phyloP scores from a whole-genome alignment of 2,797 vertebrate species.

The Pempheris klunzingeri region DNA sequence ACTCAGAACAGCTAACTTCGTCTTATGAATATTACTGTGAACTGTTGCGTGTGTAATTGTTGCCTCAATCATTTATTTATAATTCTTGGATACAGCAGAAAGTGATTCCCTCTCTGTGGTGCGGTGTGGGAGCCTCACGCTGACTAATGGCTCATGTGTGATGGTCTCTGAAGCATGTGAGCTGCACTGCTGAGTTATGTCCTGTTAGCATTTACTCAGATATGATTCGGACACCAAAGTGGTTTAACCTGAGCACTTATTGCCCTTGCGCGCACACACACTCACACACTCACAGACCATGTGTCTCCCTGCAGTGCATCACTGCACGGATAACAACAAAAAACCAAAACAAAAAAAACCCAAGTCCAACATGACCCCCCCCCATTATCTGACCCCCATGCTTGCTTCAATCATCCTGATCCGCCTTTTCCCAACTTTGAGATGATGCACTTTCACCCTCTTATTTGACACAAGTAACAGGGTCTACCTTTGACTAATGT shows the following conservation, averaged over 20 bases:
- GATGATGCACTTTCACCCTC: slow-evolving; percentile 80
- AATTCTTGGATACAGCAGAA: slow-evolving; percentile 5
- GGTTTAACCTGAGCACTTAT: slow-evolving; percentile 34
- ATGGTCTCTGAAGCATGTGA: slow-evolving; percentile 28
- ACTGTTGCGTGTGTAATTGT: slow-evolving; percentile 28
- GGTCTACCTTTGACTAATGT: slow-evolving; percentile 62
- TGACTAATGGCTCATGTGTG: neutral
- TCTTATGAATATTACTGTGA: slow-evolving; percentile 43
- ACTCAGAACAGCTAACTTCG: neutral
- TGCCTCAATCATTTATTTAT: slow-evolving; percentile 48
- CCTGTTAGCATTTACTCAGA: slow-evolving; percentile 29
- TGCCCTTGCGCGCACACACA: slow-evolving; percentile 12
- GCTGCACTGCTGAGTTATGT: slow-evolving; percentile 16
- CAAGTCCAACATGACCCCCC: slow-evolving; percentile 1
- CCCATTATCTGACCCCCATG: slow-evolving; percentile 13
- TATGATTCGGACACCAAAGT: slow-evolving; percentile 25
- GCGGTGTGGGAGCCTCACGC: slow-evolving; percentile 11
- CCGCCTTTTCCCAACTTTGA: slow-evolving; percentile 35
- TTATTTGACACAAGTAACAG: slow-evolving; percentile 69
- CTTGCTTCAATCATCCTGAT: slow-evolving; percentile 63
- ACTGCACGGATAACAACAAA: slow-evolving; percentile 25
- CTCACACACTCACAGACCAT: too few relatives aligned
- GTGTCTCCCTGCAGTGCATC: slow-evolving; percentile 47
- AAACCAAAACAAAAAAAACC: neutral
- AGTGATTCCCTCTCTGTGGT: neutral